Conservation (phyloP, 2,888 invertebrate species). For the Chaetogeoica ovagalla region DNA sequence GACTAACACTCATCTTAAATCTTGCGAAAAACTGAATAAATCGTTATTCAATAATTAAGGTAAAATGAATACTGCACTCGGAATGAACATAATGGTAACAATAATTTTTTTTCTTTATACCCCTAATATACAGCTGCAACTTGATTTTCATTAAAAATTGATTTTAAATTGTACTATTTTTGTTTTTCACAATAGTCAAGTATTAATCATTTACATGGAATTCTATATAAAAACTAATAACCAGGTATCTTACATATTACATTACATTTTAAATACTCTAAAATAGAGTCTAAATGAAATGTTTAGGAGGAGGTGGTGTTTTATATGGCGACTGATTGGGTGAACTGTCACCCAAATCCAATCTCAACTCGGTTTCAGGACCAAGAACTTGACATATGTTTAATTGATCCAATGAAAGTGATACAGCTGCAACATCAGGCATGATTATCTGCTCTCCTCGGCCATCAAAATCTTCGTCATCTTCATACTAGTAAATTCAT, state of each 20-base stretch:
- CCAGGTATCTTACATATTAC: slow-evolving; percentile 20
- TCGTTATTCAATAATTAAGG: neutral
- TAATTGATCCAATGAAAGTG: slow-evolving; percentile 46
- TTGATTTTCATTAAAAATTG: slow-evolving; percentile 3
- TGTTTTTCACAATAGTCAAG: neutral
- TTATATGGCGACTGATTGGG: slow-evolving; percentile 50
- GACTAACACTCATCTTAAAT: slow-evolving; percentile 9
- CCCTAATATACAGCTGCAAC: neutral
- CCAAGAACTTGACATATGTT: slow-evolving; percentile 45
- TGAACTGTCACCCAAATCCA: slow-evolving; percentile 41
- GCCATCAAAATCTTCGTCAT: slow-evolving; percentile 36
- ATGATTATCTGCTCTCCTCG: slow-evolving; percentile 43
- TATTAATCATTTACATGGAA: slow-evolving; percentile 15
- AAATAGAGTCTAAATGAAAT: slow-evolving; percentile 36
- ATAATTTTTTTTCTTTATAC: neutral
- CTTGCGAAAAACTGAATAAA: neutral
- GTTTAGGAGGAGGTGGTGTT: slow-evolving; percentile 52
- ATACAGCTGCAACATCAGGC: slow-evolving; percentile 51
- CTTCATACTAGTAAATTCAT: slow-evolving; percentile 29
- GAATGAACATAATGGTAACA: slow-evolving; percentile 15
- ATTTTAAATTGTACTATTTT: neutral
- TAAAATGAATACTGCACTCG: slow-evolving; percentile 3
- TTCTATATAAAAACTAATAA: slow-evolving; percentile 8
- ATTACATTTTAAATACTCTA: slow-evolving; percentile 13
- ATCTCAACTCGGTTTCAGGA: slow-evolving; percentile 43